Evolutionary conservation across 2,113 vertebrate genomes (phyloP).

Genomic region (Anoura caudifer): DNA sequence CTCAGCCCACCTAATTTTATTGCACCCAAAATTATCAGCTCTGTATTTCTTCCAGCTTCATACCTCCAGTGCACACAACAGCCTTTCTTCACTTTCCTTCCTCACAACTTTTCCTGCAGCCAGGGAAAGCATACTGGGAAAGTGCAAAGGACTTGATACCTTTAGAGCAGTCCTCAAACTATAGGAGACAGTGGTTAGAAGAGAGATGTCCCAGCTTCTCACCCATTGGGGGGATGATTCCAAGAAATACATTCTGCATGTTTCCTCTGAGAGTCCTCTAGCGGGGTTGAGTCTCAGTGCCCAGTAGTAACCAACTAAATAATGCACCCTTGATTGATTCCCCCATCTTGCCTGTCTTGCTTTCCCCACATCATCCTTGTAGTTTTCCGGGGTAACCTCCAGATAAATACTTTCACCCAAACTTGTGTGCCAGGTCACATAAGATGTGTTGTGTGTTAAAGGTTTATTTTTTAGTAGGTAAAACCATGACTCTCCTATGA

Average conservation of each 20-base stretch:
- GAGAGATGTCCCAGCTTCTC: not conserved
- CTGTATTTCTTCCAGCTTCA: not conserved
- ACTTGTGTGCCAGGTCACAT: not conserved
- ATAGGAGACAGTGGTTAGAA: not conserved
- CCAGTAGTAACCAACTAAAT: not conserved
- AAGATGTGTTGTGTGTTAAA: not conserved
- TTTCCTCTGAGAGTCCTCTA: not conserved
- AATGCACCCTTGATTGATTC: not conserved
- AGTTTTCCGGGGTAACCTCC: not conserved
- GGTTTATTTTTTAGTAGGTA: not conserved
- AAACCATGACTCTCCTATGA: not conserved
- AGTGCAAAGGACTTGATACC: not conserved
- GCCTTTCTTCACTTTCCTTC: not conserved
- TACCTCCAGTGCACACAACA: not conserved
- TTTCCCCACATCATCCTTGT: not conserved
- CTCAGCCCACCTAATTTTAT: not conserved
- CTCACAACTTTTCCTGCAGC: not conserved
- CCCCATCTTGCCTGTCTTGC: not conserved
- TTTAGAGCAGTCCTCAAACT: not conserved
- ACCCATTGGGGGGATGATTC: not conserved
- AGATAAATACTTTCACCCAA: slow-evolving; percentile 1
- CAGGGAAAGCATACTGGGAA: not conserved
- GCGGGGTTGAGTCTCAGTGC: not conserved
- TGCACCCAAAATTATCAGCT: not conserved
- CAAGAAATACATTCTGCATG: not conserved